Conservation (phyloP, 92 coral and sea anemone genomes). For the Ricordea florida region DNA sequence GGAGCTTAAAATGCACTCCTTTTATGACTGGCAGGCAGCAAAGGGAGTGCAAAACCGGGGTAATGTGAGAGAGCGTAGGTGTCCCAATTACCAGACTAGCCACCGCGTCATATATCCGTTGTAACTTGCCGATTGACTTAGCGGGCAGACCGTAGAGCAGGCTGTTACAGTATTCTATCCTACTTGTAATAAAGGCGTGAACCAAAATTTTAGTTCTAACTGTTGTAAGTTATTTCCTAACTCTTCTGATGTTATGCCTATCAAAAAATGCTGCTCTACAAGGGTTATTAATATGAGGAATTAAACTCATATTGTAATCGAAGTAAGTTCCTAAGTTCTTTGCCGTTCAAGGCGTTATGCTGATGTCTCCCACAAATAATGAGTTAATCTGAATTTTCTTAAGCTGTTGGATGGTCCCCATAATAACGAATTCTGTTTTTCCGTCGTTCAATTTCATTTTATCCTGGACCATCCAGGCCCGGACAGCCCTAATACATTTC, state of each 20-base stretch:
- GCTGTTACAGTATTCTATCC: constrained; percentile 13
- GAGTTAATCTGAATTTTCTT: neutral
- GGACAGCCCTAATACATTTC: neutral
- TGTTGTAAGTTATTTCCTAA: neutral
- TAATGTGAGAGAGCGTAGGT: neutral
- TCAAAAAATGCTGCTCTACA: neutral
- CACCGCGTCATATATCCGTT: neutral
- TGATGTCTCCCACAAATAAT: neutral
- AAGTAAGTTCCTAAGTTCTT: neutral
- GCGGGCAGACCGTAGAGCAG: neutral
- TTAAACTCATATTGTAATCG: neutral
- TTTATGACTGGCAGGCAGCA: constrained; percentile 13
- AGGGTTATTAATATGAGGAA: neutral
- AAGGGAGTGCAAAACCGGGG: neutral
- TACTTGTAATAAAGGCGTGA: constrained; percentile 18
- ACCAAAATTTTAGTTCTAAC: neutral
- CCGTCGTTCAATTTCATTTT: neutral
- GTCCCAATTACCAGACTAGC: neutral
- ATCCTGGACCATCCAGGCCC: neutral
- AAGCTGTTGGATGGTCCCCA: neutral
- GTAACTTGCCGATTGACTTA: too few species aligned
- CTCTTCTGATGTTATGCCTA: neutral
- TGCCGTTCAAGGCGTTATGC: neutral
- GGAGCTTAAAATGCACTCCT: neutral
- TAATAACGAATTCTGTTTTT: neutral